Evolutionary conservation across 2,888 invertebrate species (phyloP).

Genomic region (Busseola fusca): DNA sequence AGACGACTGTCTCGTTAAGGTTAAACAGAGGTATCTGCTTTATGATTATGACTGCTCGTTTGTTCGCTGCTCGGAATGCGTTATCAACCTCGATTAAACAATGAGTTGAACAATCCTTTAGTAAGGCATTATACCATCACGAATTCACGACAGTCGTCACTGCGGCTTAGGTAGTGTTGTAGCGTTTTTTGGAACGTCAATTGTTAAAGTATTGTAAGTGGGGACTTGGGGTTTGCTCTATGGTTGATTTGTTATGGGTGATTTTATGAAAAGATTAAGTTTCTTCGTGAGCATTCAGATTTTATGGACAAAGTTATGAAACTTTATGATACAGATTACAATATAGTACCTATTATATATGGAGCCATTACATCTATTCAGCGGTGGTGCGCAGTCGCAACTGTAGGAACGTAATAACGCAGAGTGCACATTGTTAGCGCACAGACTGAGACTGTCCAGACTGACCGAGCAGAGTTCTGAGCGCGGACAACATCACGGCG

Average conservation of each 20-base stretch:
- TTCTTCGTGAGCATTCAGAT: slow-evolving; percentile 21
- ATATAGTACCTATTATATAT: slow-evolving; percentile 2
- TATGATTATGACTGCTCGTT: slow-evolving; percentile 45
- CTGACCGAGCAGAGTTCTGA: slow-evolving; percentile 5
- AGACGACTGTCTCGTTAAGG: slow-evolving; percentile 26
- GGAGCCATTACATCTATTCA: slow-evolving; percentile 16
- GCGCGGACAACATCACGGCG: slow-evolving; percentile 1
- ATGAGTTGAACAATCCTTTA: slow-evolving; percentile 22
- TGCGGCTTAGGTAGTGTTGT: not conserved
- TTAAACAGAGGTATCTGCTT: slow-evolving; percentile 38
- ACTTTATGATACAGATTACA: slow-evolving; percentile 18
- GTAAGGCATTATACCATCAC: not conserved
- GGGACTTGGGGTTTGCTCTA: not conserved
- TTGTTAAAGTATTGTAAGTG: not conserved
- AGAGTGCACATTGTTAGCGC: slow-evolving; percentile 18
- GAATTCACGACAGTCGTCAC: slow-evolving; percentile 20
- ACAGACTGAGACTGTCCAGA: slow-evolving; percentile 2
- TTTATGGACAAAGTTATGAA: slow-evolving; percentile 32
- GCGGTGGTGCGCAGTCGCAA: slow-evolving; percentile 11
- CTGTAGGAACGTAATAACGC: slow-evolving; percentile 8
- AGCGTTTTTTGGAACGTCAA: not conserved
- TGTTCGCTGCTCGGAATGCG: slow-evolving; percentile 19
- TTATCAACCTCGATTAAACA: slow-evolving; percentile 32
- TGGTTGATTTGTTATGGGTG: too few species aligned
- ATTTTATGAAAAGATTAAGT: slow-evolving; percentile 27